Evolutionary conservation across 92 coral and sea anemone genomes (phyloP).

Genomic region (Phenganax marumi): DNA sequence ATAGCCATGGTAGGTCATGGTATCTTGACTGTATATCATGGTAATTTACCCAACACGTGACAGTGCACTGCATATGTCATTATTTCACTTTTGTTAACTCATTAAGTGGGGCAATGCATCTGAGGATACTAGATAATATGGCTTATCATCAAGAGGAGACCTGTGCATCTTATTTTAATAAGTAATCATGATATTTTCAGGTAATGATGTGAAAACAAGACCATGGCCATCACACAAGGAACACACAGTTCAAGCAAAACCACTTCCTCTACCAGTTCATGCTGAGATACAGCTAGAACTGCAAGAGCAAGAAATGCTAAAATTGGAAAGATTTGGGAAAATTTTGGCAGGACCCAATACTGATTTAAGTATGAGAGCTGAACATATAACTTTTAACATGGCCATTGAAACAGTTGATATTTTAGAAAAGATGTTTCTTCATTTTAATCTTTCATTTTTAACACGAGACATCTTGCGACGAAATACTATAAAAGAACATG

Average conservation of each 20-base stretch:
- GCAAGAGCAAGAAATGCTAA: slow-evolving; percentile 89
- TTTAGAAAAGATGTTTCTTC: background rate
- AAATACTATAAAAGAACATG: no score
- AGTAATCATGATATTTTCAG: slow-evolving; percentile 40
- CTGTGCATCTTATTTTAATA: no score
- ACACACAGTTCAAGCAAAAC: slow-evolving; percentile 61
- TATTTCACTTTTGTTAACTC: no score
- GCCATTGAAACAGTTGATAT: background rate
- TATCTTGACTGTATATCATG: no score
- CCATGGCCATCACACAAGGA: slow-evolving; percentile 55
- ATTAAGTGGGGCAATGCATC: no score
- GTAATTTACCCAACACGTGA: no score
- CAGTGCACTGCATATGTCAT: no score
- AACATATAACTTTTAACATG: background rate
- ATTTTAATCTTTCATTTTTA: background rate
- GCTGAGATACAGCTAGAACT: slow-evolving; percentile 84
- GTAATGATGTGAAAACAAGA: slow-evolving; percentile 48
- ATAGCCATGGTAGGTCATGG: slow-evolving; percentile 28
- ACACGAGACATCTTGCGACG: no score
- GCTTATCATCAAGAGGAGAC: no score
- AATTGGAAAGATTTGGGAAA: slow-evolving; percentile 97
- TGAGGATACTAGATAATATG: no score
- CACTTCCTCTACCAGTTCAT: slow-evolving; percentile 88
- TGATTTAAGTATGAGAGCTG: slow-evolving; percentile 62
- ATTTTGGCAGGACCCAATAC: slow-evolving; percentile 95